Percentiles rank a stretch among this genome's conserved stretches.
Evolutionary conservation across 2,113 vertebrate genomes (phyloP).

Genomic region (Toxotes chatareus): DNA sequence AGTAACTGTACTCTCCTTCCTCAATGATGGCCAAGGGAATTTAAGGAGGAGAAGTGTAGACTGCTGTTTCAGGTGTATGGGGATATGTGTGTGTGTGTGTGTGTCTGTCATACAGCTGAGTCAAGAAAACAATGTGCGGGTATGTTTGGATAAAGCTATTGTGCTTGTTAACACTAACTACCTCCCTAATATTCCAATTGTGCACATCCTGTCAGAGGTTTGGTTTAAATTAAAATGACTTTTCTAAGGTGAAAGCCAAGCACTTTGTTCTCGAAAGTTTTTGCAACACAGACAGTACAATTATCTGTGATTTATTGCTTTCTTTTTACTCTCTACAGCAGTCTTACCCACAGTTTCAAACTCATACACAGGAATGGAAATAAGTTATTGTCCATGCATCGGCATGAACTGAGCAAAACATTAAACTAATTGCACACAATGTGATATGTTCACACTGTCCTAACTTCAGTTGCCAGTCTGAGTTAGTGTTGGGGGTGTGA

Average conservation of each 20-base stretch:
- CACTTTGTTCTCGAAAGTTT: constrained; percentile 61
- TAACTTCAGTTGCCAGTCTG: constrained; percentile 1
- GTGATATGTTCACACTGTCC: background rate
- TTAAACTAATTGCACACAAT: constrained; percentile 13
- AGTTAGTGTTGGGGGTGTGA: constrained; percentile 10
- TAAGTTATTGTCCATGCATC: background rate
- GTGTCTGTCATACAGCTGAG: constrained; percentile 31
- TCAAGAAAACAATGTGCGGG: constrained; percentile 17
- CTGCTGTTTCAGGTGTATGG: constrained; percentile 35
- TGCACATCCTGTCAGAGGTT: constrained; percentile 55
- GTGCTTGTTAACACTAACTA: constrained; percentile 63
- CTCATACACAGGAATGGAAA: background rate
- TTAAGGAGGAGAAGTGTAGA: constrained; percentile 16
- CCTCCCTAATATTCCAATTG: constrained; percentile 58
- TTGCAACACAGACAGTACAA: constrained; percentile 23
- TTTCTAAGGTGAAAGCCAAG: constrained; percentile 53
- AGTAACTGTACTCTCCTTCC: constrained; percentile 34
- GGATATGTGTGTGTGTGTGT: constrained; percentile 23
- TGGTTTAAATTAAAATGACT: constrained; percentile 27
- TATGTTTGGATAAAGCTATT: constrained; percentile 49
- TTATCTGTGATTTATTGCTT: constrained; percentile 58
- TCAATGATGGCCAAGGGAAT: constrained; percentile 50
- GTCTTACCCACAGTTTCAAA: constrained; percentile 14
- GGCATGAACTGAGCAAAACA: constrained; percentile 5
- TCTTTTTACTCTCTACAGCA: constrained; percentile 48